Evolutionary conservation across 2,113 vertebrate genomes (phyloP).

Genomic region (Xenopus borealis): DNA sequence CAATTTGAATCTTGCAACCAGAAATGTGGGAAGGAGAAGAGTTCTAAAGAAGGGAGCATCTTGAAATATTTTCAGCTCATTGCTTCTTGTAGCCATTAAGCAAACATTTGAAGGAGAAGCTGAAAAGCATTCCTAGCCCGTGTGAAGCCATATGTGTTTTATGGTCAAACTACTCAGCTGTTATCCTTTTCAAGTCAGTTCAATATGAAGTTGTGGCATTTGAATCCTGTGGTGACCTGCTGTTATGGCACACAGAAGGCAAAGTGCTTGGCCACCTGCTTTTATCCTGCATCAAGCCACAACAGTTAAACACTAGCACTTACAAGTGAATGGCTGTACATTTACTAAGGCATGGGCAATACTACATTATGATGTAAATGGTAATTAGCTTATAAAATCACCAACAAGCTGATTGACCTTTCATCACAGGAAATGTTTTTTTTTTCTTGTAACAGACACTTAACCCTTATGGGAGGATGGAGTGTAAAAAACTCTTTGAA

Average conservation of each 20-base stretch:
- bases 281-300: slow-evolving; percentile 2
- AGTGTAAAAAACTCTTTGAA: too few species aligned
- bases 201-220: slow-evolving; percentile 42
- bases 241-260: slow-evolving; percentile 22
- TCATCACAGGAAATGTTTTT: too few species aligned
- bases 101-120: slow-evolving; percentile 4
- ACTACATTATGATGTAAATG: slow-evolving; percentile 11
- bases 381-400: slow-evolving; percentile 22
- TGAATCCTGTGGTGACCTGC: slow-evolving; percentile 30
- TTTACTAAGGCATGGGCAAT: background rate
- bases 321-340: background rate
- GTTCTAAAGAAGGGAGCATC: slow-evolving; percentile 2
- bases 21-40: background rate
- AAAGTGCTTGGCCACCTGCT: slow-evolving; percentile 39
- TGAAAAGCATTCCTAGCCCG: background rate
- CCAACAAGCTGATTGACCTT: slow-evolving; percentile 27
- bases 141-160: slow-evolving; percentile 15
- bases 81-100: slow-evolving; percentile 25
- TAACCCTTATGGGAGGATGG: too few species aligned
- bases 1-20: slow-evolving; percentile 16
- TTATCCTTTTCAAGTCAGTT: slow-evolving; percentile 30
- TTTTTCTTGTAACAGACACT: too few species aligned
- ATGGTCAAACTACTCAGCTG: slow-evolving; percentile 30
- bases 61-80: slow-evolving; percentile 38
- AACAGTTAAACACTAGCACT: slow-evolving; percentile 13